Conservation (phyloP, 1,140 invertebrate species). For the Subanguina moxae region DNA sequence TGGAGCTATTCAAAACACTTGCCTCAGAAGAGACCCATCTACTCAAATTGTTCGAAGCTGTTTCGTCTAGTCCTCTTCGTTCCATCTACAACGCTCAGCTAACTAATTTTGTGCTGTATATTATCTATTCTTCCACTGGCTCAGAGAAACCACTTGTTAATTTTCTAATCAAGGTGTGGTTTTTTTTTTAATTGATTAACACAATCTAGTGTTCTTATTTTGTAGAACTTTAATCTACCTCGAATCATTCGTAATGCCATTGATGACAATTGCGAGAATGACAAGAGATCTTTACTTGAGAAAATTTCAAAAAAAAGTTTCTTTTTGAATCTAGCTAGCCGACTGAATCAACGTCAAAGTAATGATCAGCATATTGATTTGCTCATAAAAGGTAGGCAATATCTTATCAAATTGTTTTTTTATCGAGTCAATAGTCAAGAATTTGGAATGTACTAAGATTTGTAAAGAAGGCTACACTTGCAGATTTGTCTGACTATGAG, state of each 20-base stretch:
- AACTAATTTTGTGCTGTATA: constrained; percentile 21
- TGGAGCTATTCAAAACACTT: constrained; percentile 28
- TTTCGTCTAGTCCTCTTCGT: constrained; percentile 16
- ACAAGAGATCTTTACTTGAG: neutral
- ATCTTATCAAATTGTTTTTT: neutral
- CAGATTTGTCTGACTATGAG: constrained; percentile 24
- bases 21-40: constrained; percentile 7
- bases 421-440: too few relatives aligned
- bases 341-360: constrained; percentile 12
- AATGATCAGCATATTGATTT: constrained; percentile 23
- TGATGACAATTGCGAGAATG: neutral
- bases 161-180: constrained; percentile 29
- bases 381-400: constrained; percentile 23
- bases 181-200: too few relatives aligned
- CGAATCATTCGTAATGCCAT: constrained; percentile 24
- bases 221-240: constrained; percentile 28
- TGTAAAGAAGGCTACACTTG: too few relatives aligned
- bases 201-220: too few relatives aligned
- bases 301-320: constrained; percentile 26
- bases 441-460: too few relatives aligned
- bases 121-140: constrained; percentile 30
- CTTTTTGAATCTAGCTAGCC: constrained; percentile 36
- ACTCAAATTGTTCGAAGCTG: constrained; percentile 18
- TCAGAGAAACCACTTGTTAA: constrained; percentile 29
- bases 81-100: constrained; percentile 33